Evolutionary conservation across 35 echinoderm and acorn worm species (phyloP), one percentile per base, ranked within the genome.

Genomic region (Amphiura filiformis): DNA sequence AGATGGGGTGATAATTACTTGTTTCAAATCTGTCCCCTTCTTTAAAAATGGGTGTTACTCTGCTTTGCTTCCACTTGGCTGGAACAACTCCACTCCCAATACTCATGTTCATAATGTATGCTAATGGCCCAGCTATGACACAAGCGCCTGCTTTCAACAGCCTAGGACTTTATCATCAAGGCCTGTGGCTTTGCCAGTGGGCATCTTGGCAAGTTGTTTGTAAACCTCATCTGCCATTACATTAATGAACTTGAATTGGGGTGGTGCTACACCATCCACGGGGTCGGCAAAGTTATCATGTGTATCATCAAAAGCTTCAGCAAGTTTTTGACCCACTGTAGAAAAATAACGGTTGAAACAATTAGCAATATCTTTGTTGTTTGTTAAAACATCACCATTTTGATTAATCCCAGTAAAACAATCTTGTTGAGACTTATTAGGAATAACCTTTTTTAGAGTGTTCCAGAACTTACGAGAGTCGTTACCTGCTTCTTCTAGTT

Each of bases 51-150:
- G 81, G 81, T 41, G 81, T 49, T 7, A 83, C 47, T 32, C 39
- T 83, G 47, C 23, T 41, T 34, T 49, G 38, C 47, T 83, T 83
- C 47, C 81, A 41, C 15, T 41, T 57, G 11, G 38, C 9, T 37
- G 44, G 82, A 31, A 84, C 82, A 84, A 36, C 56, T 30, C 82
- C 82, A 84, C 47, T 65, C 47, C 47, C n/a, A 0, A 75, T 34
- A 37, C 57, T 84, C 0, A 84, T 34, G 47, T 65, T 84, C 82
- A 84, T 84, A 31, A 84, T 75, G 32, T 35, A 35, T 14, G 82
- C 36, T 22, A 84, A 7, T 38, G 82, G 82, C 38, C 15, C 31
- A 18, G 56, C 82, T 44, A 84, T 52, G 1, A 36, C 13, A 34
- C 22, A 37, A 34, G 37, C 28, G 7, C 81, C 81, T 13, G 47